Base-by-base conservation (phyloP, 1,140 invertebrate genomes). In the Latrodectus geometricus region DNA sequence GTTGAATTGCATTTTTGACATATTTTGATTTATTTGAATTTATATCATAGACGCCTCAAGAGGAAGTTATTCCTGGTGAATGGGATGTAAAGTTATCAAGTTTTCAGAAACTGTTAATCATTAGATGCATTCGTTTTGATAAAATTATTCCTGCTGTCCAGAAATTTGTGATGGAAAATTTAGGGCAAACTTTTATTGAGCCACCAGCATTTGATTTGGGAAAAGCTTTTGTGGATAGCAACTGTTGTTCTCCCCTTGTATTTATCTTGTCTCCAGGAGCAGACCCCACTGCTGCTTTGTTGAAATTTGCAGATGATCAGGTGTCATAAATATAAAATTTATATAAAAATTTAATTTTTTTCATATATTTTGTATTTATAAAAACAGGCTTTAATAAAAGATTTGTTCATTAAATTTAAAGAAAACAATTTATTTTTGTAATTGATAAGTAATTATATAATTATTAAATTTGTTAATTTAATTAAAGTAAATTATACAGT, bases 141-240 rank as follows among this genome's bases (percentile, higher is more conserved):
- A 90, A 98, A 93, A 93, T 98, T 80, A 93, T 97, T 35, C 95
- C 96, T 12, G 95, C 94, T 0, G 93, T 98, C 5, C 94, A 96
- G 90, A 91, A 92, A 20, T 94, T 93, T 90, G 93, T 93, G 8
- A 90, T 90, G 50, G 90, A 91, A 84, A 91, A 91, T 87, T 89
- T 93, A 65, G 93, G 92, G 49, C 90, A 92, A 88, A 90, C 91
- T 68, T 93, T 92, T 89, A 92, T 93, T 66, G 92, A 93, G 88
- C 92, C 92, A 17, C 93, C 92, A 49, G 92, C 92, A 17, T 93
- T 93, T 91, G 92, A 93, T 89, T 90, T 93, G 15, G 91, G 90
- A 9, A 91, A 91, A 77, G 90, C 92, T n/a, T 93, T 92, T 88
- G 89, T 88, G 23, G 92, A 93, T 90, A 92, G 92, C 88, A 91